phyloP scores from a whole-genome alignment of 2,113 vertebrate genomes.

The Neodon shergylaensis region DNA sequence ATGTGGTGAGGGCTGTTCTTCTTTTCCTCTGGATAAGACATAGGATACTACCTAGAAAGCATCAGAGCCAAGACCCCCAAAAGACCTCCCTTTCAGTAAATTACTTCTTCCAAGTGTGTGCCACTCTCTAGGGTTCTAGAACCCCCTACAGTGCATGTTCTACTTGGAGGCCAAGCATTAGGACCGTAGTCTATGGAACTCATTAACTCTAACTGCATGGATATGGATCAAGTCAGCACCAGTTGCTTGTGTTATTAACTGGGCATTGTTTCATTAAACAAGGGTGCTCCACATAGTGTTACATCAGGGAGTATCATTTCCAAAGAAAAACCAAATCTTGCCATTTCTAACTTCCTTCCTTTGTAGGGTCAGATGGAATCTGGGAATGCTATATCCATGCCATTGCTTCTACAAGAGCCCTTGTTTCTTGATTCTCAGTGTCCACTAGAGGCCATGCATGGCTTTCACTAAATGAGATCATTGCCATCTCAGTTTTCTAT shows the following conservation, averaged over 20 bases:
- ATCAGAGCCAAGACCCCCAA: background rate
- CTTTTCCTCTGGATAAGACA: background rate
- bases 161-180: background rate
- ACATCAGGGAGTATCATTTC: background rate
- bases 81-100: too few species aligned
- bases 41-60: background rate
- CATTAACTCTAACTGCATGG: background rate
- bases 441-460: background rate
- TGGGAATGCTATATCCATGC: background rate
- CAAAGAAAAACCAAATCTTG: background rate
- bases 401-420: background rate
- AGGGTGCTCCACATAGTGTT: background rate
- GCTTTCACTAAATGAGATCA: background rate
- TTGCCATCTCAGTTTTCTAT: constrained; percentile 9
- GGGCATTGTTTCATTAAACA: background rate
- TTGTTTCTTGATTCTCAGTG: background rate
- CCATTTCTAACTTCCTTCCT: constrained; percentile 23
- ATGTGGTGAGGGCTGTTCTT: background rate
- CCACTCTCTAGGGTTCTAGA: background rate
- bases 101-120: background rate
- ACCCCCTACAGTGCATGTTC: too few species aligned
- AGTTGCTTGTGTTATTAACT: background rate
- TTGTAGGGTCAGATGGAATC: constrained; percentile 47
- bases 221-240: background rate
- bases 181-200: background rate